Percentiles rank a stretch among this genome's conserved stretches.
Conservation (phyloP, 2,797 vertebrate species). For the Anomalospiza imberbis region DNA sequence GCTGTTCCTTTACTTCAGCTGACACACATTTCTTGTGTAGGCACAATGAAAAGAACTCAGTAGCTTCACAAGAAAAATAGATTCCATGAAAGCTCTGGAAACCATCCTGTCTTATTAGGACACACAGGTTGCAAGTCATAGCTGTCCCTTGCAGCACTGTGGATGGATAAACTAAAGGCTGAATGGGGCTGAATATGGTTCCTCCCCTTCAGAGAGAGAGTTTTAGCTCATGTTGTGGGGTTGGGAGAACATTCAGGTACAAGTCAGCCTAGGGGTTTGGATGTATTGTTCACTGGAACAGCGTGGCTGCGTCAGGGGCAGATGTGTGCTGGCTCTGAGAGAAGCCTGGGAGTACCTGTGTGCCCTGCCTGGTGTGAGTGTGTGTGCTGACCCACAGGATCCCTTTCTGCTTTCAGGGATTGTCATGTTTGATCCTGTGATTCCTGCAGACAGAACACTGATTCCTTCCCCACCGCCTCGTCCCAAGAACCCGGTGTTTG, state of each 20-base stretch:
- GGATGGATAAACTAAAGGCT: background rate
- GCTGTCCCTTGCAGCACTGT: background rate
- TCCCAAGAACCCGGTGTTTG: constrained; percentile 92
- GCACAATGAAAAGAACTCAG: background rate
- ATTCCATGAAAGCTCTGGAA: background rate
- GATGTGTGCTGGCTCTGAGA: background rate
- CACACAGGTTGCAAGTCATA: background rate
- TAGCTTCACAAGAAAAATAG: background rate
- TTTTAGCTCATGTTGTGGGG: background rate
- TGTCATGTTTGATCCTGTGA: constrained; percentile 83
- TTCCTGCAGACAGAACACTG: constrained; percentile 85
- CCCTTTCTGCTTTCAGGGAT: constrained; percentile 79
- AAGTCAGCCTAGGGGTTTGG: background rate
- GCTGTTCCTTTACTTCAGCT: background rate
- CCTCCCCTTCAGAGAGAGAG: background rate
- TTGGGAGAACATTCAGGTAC: background rate
- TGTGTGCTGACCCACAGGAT: background rate
- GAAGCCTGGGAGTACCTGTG: background rate
- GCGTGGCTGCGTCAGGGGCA: fast-evolving
- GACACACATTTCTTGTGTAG: background rate
- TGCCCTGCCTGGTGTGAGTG: background rate
- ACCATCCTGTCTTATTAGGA: background rate
- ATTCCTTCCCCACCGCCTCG: constrained; percentile 83
- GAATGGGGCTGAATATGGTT: background rate
- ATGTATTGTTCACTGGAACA: background rate